Percentiles rank a stretch among this genome's conserved stretches.
Conservation (phyloP, 2,113 vertebrate genomes). For the Brienomyrus brachyistius region DNA sequence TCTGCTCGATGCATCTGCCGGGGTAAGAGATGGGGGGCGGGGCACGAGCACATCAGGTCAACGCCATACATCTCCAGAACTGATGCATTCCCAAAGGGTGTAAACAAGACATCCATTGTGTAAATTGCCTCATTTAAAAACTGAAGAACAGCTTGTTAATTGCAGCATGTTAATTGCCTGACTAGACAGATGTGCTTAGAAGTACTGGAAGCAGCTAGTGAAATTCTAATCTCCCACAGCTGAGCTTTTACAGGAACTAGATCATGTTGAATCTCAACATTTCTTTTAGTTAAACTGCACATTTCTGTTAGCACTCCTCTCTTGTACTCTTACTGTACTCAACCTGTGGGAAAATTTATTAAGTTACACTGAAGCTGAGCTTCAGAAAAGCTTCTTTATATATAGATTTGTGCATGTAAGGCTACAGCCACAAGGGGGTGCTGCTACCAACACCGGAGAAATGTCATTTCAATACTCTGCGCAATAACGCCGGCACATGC, state of each 20-base stretch:
- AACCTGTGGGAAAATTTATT: not conserved
- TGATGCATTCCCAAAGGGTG: not conserved
- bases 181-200: not conserved
- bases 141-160: not conserved
- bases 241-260: not conserved
- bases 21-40: not conserved
- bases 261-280: not conserved
- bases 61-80: not conserved
- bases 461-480: not conserved
- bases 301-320: not conserved
- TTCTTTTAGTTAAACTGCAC: not conserved
- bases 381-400: not conserved
- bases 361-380: not conserved
- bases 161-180: not conserved
- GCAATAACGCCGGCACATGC: no score
- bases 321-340: not conserved
- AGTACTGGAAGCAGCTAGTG: not conserved
- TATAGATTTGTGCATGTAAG: not conserved
- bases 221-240: not conserved
- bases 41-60: not conserved
- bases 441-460: not conserved
- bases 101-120: not conserved
- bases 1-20: slow-evolving; percentile 91
- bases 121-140: not conserved
- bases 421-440: not conserved